A percentile compares a stretch with the other conserved stretches of the same genome.
phyloP scores from a whole-genome alignment of 2,113 vertebrate genomes.

The Salvator merianae region DNA sequence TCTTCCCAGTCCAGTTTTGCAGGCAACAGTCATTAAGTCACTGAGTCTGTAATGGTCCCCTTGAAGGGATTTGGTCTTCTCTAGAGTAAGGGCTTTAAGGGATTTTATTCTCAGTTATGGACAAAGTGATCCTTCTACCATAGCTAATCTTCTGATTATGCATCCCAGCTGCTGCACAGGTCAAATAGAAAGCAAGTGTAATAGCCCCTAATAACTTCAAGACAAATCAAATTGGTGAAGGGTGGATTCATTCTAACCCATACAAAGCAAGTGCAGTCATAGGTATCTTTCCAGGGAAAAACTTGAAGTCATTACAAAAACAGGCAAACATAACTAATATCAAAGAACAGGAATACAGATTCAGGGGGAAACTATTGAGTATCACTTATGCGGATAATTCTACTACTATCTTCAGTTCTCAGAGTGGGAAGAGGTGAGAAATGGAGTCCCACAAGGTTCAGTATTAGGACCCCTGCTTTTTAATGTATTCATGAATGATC shows the following conservation, averaged over 20 bases:
- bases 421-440: too few relatives aligned
- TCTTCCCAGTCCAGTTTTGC: not conserved
- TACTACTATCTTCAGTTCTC: too few relatives aligned
- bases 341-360: too few relatives aligned
- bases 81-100: not conserved
- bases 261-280: too few relatives aligned
- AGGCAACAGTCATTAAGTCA: not conserved
- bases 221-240: not conserved
- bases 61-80: constrained; percentile 9
- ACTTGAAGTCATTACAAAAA: too few relatives aligned
- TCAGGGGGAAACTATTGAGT: too few relatives aligned
- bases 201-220: not conserved
- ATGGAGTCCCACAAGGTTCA: too few relatives aligned
- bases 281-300: too few relatives aligned
- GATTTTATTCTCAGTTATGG: not conserved
- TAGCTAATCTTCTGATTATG: constrained; percentile 3
- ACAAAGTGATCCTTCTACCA: not conserved
- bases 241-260: not conserved
- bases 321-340: too few relatives aligned
- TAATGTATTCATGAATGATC: too few relatives aligned
- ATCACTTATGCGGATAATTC: too few relatives aligned
- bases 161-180: not conserved
- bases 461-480: too few relatives aligned
- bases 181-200: constrained; percentile 11
- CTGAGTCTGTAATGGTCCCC: not conserved